Base-by-base conservation (phyloP, 1,140 invertebrate species). In the Sinonovacula constricta region DNA sequence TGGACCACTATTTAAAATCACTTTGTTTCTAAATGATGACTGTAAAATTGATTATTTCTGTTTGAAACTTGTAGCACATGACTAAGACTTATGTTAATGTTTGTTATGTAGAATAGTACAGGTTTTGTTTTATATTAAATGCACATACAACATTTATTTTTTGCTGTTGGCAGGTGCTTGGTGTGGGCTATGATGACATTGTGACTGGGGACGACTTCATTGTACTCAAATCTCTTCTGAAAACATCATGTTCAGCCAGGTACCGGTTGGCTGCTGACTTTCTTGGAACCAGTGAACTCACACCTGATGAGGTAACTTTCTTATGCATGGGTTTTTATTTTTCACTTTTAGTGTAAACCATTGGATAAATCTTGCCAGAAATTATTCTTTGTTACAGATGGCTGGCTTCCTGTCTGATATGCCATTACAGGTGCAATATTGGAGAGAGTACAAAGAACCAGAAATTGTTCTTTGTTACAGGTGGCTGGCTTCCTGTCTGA, bases 401-500 rank as follows among this genome's bases (percentile, higher is more conserved):
- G 85, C 88, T 67, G 83, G 84, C 0, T 90, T 89, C 81, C 80
- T 90, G 18, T 82, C 85, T 69, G 88, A n/a, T n/a, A 89, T 65
- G 82, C 83, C 12, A 89, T 12, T 82, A 79, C 56, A 76, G 70
- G 65, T 72, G 80, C 10, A 72, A 57, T 75, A 22, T 80, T 15
- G 62, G 67, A 5, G 69, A 57, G 14, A 60, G 24, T 15, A 31
- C n/a, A 39, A 68, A 10, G 28, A 28, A 67, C 31, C 30, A 31
- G 33, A 56, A 24, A 51, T 56, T 86, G 34, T 79, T 87, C n/a
- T 87, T 49, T 79, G 1, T 66, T 45, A 72, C 75, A 90, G 88
- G 84, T 91, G 15, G 85, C 88, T 67, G 83, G 84, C 0, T 90
- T 89, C 81, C 80, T 90, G 18, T 82, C 85, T 69, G 88, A 89